Conservation (phyloP, 2,113 vertebrate species). For the Electrona antarctica region DNA sequence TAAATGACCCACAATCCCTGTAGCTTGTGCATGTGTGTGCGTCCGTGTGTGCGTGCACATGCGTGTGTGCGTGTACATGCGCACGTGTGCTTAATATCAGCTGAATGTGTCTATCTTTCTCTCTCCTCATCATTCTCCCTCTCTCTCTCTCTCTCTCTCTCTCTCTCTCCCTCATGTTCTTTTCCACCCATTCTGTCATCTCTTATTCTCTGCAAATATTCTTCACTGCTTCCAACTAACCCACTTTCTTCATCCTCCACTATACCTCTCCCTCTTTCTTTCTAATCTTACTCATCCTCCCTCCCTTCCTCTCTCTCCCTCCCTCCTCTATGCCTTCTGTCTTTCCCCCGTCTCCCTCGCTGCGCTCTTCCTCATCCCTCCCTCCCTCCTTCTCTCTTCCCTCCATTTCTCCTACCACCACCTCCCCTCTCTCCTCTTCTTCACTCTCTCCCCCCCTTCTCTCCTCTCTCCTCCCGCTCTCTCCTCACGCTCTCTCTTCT, state of each 20-base stretch:
- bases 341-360: no score
- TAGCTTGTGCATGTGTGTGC: background rate
- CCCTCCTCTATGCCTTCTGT: background rate
- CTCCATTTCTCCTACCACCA: background rate
- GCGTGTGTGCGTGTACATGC: no score
- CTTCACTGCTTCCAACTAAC: no score
- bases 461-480: background rate
- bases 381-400: background rate
- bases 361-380: background rate
- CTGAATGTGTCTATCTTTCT: background rate
- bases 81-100: no score
- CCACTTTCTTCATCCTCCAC: no score
- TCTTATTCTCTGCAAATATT: no score
- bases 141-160: background rate
- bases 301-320: background rate
- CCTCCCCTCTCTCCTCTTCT: background rate
- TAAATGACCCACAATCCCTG: background rate
- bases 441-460: background rate
- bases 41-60: no score
- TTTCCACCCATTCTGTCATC: no score
- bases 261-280: background rate
- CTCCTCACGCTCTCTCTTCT: background rate
- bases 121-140: background rate
- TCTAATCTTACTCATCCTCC: background rate
- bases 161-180: constrained; percentile 1